Conservation (phyloP, 2,113 vertebrate genomes). For the Gila orcuttii region DNA sequence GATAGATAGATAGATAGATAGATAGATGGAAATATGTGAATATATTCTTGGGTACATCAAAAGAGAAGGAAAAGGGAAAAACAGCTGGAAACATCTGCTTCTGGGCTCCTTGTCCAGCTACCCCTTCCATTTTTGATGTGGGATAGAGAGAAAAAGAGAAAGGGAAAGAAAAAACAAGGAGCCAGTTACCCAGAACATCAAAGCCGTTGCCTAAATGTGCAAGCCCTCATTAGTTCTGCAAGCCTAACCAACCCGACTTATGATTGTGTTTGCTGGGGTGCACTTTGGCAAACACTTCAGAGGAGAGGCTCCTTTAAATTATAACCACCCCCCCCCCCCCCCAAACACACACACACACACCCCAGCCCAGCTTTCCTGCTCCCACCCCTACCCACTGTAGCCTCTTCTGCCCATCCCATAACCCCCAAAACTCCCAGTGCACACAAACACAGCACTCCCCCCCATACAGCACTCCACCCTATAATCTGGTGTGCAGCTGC, state of each 20-base stretch:
- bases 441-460: constrained; percentile 69
- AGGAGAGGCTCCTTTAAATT: constrained; percentile 80
- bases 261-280: constrained; percentile 82
- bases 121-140: constrained; percentile 80
- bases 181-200: constrained; percentile 83
- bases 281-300: constrained; percentile 81
- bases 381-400: constrained; percentile 64
- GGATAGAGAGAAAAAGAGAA: constrained; percentile 75
- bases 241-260: constrained; percentile 80
- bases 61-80: constrained; percentile 61
- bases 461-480: constrained; percentile 76
- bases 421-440: constrained; percentile 69
- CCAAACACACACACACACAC: background rate
- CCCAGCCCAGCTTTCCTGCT: constrained; percentile 66
- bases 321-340: constrained; percentile 64
- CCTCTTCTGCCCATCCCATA: constrained; percentile 60
- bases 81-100: constrained; percentile 80
- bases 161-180: constrained; percentile 77
- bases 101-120: constrained; percentile 68
- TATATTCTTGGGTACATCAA: constrained; percentile 50
- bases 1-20: background rate
- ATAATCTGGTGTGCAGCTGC: constrained; percentile 82
- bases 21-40: constrained; percentile 38
- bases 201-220: constrained; percentile 75
- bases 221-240: constrained; percentile 84